Evolutionary conservation across 2,888 invertebrate species (phyloP).

Genomic region (Lathronympha strigana): DNA sequence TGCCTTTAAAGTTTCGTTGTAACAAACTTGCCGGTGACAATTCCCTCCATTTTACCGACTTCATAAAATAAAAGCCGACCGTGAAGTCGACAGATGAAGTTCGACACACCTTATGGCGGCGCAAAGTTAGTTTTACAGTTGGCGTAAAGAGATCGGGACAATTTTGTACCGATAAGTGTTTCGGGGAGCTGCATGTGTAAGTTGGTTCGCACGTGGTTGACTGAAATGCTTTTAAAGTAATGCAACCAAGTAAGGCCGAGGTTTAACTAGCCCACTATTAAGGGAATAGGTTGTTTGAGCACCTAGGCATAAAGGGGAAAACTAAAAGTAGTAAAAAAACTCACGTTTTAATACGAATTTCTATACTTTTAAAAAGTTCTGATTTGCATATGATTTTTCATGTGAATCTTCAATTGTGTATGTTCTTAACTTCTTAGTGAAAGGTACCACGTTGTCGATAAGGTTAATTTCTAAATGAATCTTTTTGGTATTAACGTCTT

Average conservation of each 20-base stretch:
- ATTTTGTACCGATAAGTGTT: constrained; percentile 2
- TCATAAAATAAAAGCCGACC: constrained; percentile 60
- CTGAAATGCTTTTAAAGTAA: constrained; percentile 39
- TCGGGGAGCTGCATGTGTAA: neutral
- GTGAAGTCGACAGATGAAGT: constrained; percentile 51
- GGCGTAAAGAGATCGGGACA: neutral
- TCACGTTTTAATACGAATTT: too few species aligned
- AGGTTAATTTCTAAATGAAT: too few species aligned
- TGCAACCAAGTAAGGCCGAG: constrained; percentile 19
- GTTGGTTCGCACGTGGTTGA: constrained; percentile 22
- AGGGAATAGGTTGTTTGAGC: constrained; percentile 7
- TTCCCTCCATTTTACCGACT: constrained; percentile 57
- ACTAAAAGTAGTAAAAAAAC: too few species aligned
- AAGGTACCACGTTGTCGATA: too few species aligned
- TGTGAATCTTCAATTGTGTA: too few species aligned
- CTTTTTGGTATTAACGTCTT: too few species aligned
- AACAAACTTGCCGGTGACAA: constrained; percentile 50
- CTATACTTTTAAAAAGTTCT: too few species aligned
- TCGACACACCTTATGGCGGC: constrained; percentile 34
- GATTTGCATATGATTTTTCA: too few species aligned
- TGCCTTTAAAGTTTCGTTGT: constrained; percentile 27
- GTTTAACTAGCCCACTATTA: constrained; percentile 21
- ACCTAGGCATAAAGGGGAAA: neutral
- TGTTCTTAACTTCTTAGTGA: too few species aligned
- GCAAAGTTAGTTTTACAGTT: constrained; percentile 17